phyloP scores from a whole-genome alignment of 2,888 invertebrate genomes.

The Xylota sylvarum region DNA sequence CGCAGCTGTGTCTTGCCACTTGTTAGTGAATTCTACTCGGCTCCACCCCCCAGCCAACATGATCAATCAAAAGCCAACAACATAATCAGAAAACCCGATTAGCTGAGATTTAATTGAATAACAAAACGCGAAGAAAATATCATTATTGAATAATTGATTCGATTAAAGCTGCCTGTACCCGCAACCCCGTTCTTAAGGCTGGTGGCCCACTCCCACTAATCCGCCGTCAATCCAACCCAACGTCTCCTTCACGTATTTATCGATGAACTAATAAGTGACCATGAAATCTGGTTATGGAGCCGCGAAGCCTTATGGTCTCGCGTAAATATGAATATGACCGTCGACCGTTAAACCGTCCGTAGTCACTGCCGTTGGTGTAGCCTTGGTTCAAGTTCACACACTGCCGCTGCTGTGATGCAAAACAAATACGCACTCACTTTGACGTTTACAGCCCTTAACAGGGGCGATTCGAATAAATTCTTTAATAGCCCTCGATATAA shows the following conservation, averaged over 20 bases:
- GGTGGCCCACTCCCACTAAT: not conserved
- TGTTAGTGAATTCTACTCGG: too few relatives aligned
- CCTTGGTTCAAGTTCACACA: constrained; percentile 38
- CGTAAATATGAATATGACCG: constrained; percentile 26
- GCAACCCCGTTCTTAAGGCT: constrained; percentile 34
- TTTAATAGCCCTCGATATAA: constrained; percentile 24
- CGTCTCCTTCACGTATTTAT: constrained; percentile 9
- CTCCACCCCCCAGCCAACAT: not conserved
- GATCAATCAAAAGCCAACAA: not conserved
- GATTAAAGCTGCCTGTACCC: constrained; percentile 7
- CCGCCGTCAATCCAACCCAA: not conserved
- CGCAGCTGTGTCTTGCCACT: not conserved
- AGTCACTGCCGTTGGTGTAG: not conserved
- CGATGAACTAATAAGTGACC: constrained; percentile 53
- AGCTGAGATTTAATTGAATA: constrained; percentile 28
- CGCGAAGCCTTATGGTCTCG: constrained; percentile 22
- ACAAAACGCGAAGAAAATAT: not conserved
- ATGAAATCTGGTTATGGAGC: constrained; percentile 26
- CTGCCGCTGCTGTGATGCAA: not conserved
- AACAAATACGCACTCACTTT: constrained; percentile 16
- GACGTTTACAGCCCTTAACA: constrained; percentile 27
- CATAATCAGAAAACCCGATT: constrained; percentile 16
- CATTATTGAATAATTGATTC: constrained; percentile 33
- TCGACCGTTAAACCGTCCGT: too few relatives aligned
- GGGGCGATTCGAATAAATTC: constrained; percentile 27